Base-by-base conservation (phyloP, 2,888 invertebrate genomes). In the Drosophila nigricruria region DNA sequence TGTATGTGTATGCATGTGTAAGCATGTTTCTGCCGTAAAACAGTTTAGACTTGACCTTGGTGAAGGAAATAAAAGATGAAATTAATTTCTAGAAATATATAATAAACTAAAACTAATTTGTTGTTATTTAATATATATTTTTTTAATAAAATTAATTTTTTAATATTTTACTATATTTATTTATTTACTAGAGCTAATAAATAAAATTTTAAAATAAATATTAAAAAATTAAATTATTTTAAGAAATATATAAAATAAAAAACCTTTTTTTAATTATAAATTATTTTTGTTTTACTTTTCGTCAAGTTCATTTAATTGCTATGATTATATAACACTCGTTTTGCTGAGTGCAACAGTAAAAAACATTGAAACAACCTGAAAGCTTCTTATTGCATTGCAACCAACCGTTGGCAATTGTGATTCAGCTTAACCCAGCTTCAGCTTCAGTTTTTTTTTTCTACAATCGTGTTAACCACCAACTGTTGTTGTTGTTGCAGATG, bases 331-430 rank as follows among this genome's bases (percentile, higher is more conserved):
- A 30, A 23, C 20, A 0, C 1, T 4, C 30, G 14, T 43, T 30
- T 62, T 32, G 18, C 18, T 32, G 23, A 47, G 47, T 32, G 36
- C 34, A 30, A 47, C 16, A n/a, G 12, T 38, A 9, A 32, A 12
- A 32, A 38, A 32, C 16, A 40, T 27, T 30, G 43, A 36, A 36
- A n/a, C 3, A 42, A 54, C 10, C 34, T 6, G 18, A 63, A 70
- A 64, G 64, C 77, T 65, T 60, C 71, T 71, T 77, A 77, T 18
- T 60, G 57, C 40, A 73, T 47, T 62, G 34, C 59, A 34, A 50
- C 18, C 59, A 34, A 50, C 18, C 40, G 40, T 52, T 52, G 38
- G 14, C 40, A 53, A 64, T 36, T 73, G 54, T 58, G 74, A 62
- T 50, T 68, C 68, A 64, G 70, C 52, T 63, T 73, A 60, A 53